Evolutionary conservation across 2,888 invertebrate genomes (phyloP), one percentile per base, ranked within the genome.

Genomic region (Vandiemenella viatica): DNA sequence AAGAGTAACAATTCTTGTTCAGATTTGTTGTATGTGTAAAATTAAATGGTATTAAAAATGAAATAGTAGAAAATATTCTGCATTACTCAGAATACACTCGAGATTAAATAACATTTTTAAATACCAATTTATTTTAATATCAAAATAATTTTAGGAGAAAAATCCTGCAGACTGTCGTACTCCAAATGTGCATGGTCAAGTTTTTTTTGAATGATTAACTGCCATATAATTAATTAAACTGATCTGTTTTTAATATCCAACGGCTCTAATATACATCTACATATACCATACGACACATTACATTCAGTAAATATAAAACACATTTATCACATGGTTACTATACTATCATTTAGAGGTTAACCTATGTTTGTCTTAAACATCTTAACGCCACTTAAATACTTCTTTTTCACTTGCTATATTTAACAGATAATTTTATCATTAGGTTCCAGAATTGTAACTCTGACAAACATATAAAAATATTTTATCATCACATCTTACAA

Each of bases 381-480:
- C 48, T 46, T 50, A 41, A 53, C 51, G 51, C 51, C 51, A 43
- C 49, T 50, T 49, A 51, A 49, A 47, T 53, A 51, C 53, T 45
- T 51, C 26, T 41, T 43, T n/a, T 40, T 15, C 40, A 20, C 40
- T 50, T 51, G 41, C 40, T 49, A 51, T 46, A 47, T 37, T 43
- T 45, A 49, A 49, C 51, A 51, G 49, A 49, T 45, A 48, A 45
- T 48, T 46, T 53, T 44, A 23, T 21, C n/a, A 15, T 13, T 48
- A 21, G 23, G 45, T 49, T 50, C 45, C 50, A 49, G 42, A 50
- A 49, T 51, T 49, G 19, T 51, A 49, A 49, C 43, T 46, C 46
- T 52, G 54, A 52, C 38, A 49, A 77, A 77, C 77, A 77, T 77
- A 77, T 74, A 77, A 76, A 78, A 78, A 78, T 77, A 75, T 76